Conservation (phyloP, 2,113 vertebrate species). For the Psittacula cyanocephala region DNA sequence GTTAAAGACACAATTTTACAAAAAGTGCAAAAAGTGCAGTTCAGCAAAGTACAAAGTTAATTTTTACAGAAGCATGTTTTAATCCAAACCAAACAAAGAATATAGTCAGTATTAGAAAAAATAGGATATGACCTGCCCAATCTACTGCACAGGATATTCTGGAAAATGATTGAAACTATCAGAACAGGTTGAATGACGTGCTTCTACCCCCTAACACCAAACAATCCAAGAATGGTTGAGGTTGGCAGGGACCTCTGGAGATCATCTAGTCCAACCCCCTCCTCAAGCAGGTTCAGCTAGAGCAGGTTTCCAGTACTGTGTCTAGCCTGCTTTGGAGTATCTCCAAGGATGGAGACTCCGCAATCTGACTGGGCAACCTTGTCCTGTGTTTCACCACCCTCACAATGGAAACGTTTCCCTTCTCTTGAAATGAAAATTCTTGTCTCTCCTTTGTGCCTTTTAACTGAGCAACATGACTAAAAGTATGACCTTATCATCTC, state of each 20-base stretch:
- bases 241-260: background rate
- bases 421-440: background rate
- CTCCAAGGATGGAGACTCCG: background rate
- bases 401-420: background rate
- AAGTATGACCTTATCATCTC: background rate
- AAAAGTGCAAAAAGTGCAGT: background rate
- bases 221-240: background rate
- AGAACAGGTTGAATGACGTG: background rate
- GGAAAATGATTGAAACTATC: background rate
- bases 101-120: background rate
- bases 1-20: background rate
- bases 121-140: background rate
- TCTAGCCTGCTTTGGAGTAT: background rate
- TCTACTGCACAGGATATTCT: background rate
- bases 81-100: background rate
- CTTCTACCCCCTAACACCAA: background rate
- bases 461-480: background rate
- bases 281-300: background rate
- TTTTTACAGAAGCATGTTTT: background rate
- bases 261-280: background rate
- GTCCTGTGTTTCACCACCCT: background rate
- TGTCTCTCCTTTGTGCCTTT: background rate
- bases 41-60: background rate
- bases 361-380: background rate
- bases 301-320: background rate